A percentile compares a stretch with the other conserved stretches of the same genome.
phyloP scores from a whole-genome alignment of 2,797 vertebrate genomes.

The Micrastur ruficollis region DNA sequence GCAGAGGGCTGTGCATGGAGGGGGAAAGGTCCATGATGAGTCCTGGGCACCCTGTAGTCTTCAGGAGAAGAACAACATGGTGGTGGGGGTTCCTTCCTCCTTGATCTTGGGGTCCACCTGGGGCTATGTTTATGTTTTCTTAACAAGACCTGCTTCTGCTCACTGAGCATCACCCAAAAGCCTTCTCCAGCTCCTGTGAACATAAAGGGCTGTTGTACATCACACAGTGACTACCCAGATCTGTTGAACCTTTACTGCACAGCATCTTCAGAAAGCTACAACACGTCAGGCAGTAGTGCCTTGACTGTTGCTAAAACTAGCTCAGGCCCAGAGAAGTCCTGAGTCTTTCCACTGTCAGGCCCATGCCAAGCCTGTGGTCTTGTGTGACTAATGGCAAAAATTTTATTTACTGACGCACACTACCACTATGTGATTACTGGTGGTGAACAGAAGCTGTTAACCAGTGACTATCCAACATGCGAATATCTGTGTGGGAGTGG shows the following conservation, averaged over 20 bases:
- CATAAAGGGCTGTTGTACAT: accelerated
- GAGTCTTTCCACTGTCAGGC: not conserved
- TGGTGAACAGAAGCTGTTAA: not conserved
- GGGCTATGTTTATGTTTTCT: not conserved
- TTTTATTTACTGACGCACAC: not conserved
- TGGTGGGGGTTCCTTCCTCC: not conserved
- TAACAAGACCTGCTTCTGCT: not conserved
- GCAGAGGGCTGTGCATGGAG: not conserved
- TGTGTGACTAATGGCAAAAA: not conserved
- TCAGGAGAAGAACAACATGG: accelerated
- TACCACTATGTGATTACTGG: not conserved
- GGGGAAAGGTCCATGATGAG: accelerated
- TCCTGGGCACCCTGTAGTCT: not conserved
- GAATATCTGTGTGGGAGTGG: not conserved
- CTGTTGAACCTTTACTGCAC: not conserved
- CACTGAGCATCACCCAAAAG: not conserved
- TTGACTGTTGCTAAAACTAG: not conserved
- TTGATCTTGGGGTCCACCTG: not conserved
- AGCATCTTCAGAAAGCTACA: not conserved
- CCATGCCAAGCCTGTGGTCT: not conserved
- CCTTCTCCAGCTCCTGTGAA: not conserved
- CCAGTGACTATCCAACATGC: not conserved
- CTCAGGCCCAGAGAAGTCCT: not conserved
- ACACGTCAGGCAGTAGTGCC: not conserved
- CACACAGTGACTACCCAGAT: not conserved